phyloP scores from a whole-genome alignment of 2,113 vertebrate species.

The Phyllostomus discolor region DNA sequence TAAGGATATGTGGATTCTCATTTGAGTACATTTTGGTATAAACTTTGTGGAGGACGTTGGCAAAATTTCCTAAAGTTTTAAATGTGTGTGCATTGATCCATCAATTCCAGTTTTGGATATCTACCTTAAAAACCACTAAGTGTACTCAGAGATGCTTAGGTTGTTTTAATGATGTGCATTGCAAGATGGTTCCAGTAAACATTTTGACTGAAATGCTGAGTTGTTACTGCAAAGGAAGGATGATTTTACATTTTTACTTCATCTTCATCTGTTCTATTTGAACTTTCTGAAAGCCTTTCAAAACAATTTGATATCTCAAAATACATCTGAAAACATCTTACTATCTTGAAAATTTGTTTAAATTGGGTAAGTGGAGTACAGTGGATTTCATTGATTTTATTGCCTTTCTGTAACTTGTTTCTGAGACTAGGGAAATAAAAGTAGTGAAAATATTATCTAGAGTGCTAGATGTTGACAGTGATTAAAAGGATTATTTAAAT shows the following conservation, averaged over 20 bases:
- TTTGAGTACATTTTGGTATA: background rate
- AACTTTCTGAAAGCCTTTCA: conserved; percentile 17
- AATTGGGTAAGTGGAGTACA: conserved; percentile 18
- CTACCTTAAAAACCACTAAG: background rate
- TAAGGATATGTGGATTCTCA: background rate
- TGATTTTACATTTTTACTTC: conserved; percentile 41
- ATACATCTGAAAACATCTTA: background rate
- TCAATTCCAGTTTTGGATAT: background rate
- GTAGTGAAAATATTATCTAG: conserved; percentile 32
- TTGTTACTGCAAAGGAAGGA: background rate
- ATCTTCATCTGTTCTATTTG: conserved; percentile 11
- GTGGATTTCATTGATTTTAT: conserved; percentile 35
- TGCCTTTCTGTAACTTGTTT: conserved; percentile 45
- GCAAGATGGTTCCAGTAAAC: background rate
- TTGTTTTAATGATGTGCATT: conserved; percentile 20
- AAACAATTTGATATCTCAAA: conserved; percentile 42
- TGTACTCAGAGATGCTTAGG: background rate
- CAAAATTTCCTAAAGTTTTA: background rate
- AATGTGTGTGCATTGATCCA: background rate
- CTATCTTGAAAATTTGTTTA: conserved; percentile 36
- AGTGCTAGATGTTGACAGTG: conserved; percentile 14
- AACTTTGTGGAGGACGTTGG: background rate
- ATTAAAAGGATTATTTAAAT: conserved; percentile 51
- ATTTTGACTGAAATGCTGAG: background rate
- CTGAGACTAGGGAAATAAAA: conserved; percentile 26